A percentile compares a stretch with the other conserved stretches of the same genome.
These are phyloP conservation scores for Enteromius paludinosus DNA, from an alignment of 2,797 vertebrate genomes.

Conservation along the genomic window DNA sequence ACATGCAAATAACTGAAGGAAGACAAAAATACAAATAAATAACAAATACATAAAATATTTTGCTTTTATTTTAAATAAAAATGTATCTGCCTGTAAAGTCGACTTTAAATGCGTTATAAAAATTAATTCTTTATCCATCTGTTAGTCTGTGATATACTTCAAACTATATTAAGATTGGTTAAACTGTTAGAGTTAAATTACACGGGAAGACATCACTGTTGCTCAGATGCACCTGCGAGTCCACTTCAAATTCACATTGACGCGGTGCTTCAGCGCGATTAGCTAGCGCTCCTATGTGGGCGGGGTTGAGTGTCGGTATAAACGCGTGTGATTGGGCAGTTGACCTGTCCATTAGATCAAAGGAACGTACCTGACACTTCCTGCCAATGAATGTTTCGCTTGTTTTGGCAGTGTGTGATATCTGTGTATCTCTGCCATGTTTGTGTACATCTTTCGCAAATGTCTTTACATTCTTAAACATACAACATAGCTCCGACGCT, in stretches of 20 bases:
- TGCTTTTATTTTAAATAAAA: background rate
- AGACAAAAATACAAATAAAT: background rate
- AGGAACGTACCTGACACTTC: conserved; percentile 74
- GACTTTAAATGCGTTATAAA: background rate
- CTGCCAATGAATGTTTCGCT: conserved; percentile 62
- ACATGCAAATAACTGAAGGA: background rate
- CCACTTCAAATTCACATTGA: conserved; percentile 54
- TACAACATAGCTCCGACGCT: background rate
- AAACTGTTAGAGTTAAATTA: background rate
- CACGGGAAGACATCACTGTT: background rate
- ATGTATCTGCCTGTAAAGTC: background rate
- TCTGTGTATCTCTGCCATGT: conserved; percentile 66
- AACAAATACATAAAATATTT: background rate
- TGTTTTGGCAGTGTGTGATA: conserved; percentile 45
- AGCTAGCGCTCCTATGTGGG: conserved; percentile 56
- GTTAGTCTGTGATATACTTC: background rate
- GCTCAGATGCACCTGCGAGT: conserved; percentile 71
- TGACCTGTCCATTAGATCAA: conserved; percentile 66
- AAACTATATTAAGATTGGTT: background rate
- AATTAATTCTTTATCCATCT: background rate
- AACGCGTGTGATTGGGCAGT: conserved; percentile 62
- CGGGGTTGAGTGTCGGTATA: conserved; percentile 49
- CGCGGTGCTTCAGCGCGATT: conserved; percentile 58
- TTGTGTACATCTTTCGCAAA: conserved; percentile 60
- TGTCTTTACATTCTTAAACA: conserved; percentile 13